phyloP scores from a whole-genome alignment of 2,888 invertebrate species.

The Campaea margaritaria region DNA sequence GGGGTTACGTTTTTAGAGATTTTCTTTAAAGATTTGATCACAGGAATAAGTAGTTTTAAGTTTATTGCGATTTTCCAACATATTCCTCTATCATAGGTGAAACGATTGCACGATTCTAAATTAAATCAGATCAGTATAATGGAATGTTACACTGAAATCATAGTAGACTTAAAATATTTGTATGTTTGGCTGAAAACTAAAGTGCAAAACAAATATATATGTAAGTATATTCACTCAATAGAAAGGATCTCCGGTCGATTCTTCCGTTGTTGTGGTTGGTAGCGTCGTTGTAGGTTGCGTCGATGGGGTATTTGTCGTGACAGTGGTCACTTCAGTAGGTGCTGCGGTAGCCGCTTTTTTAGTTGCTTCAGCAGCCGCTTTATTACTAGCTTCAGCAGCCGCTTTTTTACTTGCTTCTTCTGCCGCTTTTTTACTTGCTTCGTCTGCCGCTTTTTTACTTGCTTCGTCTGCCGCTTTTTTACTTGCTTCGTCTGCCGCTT shows the following conservation, averaged over 20 bases:
- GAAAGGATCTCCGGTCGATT: constrained; percentile 17
- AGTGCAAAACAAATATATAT: neutral
- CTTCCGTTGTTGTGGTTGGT: constrained; percentile 2
- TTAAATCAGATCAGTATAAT: too few species aligned
- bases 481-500: neutral
- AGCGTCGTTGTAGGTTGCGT: neutral
- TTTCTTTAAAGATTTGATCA: too few species aligned
- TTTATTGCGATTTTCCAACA: too few species aligned
- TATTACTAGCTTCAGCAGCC: constrained; percentile 3
- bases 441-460: neutral
- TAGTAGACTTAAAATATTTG: too few species aligned
- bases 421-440: neutral
- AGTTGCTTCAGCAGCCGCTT: constrained; percentile 6
- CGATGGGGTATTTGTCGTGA: neutral
- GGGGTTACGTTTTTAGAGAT: too few species aligned
- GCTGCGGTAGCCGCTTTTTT: constrained; percentile 8
- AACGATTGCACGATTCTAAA: too few species aligned
- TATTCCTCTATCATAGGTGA: too few species aligned
- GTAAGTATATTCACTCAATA: constrained; percentile 6
- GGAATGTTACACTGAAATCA: too few species aligned
- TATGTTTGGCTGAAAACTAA: neutral
- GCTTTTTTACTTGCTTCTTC: constrained; percentile 1
- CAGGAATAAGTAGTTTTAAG: too few species aligned
- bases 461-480: neutral
- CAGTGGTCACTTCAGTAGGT: constrained; percentile 5